Percentiles rank a stretch among this genome's conserved stretches.
Evolutionary conservation across 2,888 invertebrate genomes (phyloP).

Genomic region (Mesorhabditis belari): DNA sequence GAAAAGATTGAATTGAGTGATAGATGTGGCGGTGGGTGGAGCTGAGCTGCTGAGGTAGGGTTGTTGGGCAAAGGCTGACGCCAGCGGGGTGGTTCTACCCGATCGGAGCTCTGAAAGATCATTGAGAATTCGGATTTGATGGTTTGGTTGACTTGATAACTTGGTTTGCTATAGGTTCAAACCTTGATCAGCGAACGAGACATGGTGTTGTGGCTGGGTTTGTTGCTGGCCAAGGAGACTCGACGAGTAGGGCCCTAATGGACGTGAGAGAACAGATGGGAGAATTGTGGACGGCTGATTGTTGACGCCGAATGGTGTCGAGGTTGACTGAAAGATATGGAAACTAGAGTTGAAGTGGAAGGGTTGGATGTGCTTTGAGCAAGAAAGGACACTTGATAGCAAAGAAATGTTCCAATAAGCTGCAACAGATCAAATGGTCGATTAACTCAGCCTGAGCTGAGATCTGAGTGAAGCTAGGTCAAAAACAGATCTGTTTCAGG

Average conservation of each 20-base stretch:
- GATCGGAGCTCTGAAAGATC: background rate
- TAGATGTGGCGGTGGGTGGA: conserved; percentile 7
- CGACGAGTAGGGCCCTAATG: background rate
- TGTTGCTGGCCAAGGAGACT: background rate
- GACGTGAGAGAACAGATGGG: background rate
- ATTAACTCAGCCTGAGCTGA: no score
- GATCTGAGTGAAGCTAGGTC: no score
- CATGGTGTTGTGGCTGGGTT: background rate
- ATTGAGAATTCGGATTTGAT: no score
- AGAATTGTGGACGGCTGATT: background rate
- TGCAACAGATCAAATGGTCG: no score
- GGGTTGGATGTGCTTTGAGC: no score
- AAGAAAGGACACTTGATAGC: no score
- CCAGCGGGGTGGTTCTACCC: background rate
- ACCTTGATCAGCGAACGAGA: background rate
- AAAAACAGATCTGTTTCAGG: no score
- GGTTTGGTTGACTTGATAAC: background rate
- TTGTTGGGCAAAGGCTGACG: background rate
- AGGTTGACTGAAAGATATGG: no score
- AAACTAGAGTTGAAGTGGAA: no score
- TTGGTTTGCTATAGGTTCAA: no score
- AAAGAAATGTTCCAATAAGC: no score
- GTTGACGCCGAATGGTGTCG: background rate
- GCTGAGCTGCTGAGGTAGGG: background rate
- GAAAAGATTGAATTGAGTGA: no score